These are phyloP conservation scores for Nymphalis urticae DNA, from an alignment of 2,888 invertebrate species.

Conservation along the genomic window DNA sequence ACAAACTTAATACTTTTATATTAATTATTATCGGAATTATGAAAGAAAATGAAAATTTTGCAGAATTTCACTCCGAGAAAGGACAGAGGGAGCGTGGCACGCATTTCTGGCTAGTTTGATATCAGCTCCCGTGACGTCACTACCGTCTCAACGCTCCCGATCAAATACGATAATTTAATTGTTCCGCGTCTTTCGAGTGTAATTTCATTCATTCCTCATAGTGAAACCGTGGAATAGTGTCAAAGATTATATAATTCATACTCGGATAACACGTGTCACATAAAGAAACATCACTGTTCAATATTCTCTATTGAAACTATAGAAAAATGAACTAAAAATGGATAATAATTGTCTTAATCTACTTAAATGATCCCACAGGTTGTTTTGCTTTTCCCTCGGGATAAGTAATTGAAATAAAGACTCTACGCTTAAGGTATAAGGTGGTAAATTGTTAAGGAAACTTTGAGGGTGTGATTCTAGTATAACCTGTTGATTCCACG, in stretches of 20 bases:
- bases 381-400: slow-evolving; percentile 55
- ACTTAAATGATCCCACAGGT: slow-evolving; percentile 67
- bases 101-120: slow-evolving; percentile 79
- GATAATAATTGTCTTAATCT: slow-evolving; percentile 18
- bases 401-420: slow-evolving; percentile 57
- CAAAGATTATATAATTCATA: neutral
- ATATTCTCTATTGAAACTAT: slow-evolving; percentile 4
- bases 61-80: slow-evolving; percentile 68
- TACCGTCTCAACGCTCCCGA: slow-evolving; percentile 57
- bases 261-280: neutral
- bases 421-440: slow-evolving; percentile 60
- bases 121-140: slow-evolving; percentile 76
- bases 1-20: neutral
- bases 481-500: slow-evolving; percentile 76
- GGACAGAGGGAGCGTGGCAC: slow-evolving; percentile 75
- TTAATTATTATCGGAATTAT: slow-evolving; percentile 6
- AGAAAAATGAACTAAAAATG: slow-evolving; percentile 7
- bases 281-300: neutral
- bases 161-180: slow-evolving; percentile 50
- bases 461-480: slow-evolving; percentile 61
- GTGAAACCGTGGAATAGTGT: neutral
- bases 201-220: slow-evolving; percentile 11
- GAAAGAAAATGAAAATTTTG: slow-evolving; percentile 47
- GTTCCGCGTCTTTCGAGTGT: slow-evolving; percentile 20
- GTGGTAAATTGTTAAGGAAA: slow-evolving; percentile 60